Base-by-base conservation (phyloP, 2,113 vertebrate genomes). In the Clarias batrachus region DNA sequence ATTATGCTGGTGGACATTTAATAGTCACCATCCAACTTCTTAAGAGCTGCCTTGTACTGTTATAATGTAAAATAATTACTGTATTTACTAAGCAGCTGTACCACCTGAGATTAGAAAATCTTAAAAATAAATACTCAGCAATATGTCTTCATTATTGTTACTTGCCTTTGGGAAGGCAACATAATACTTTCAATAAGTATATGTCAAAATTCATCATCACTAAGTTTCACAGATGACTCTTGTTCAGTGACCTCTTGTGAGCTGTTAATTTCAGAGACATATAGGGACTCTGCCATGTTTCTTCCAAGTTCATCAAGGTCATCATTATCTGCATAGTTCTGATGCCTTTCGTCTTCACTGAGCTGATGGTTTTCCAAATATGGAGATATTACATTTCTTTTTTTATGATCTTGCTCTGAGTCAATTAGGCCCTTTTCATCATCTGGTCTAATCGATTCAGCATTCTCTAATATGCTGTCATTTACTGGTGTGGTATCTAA, bases 171-270 rank as follows among this genome's bases (percentile, higher is more conserved):
- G 13, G 48, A 76, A 56, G 57, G 41, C 6, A 76, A 65, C 5
- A 54, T 12, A 65, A 74, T 37, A 76, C 48, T 41, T n/a, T 23
- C 1, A 56, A 71, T 14, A 66, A 8, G 60, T 70, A 86, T 56
- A 74, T 37, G 78, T 17, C 83, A 95, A 79, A 95, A 95, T 9
- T 95, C 93, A 77, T 95, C 93, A 78, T 95, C 93, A 73, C 94
- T 94, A 65, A 76, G 41, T 41, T 85, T 88, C 11, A 62, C 74
- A 57, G 2, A 78, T 60, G 83, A 62, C 60, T 80, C 85, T 54
- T 87, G 86, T 68, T 92, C 89, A 21, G 52, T 33, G 54, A 68
- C 11, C 33, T 88, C 89, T 68, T 52, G 21, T 5, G 63, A 68
- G 73, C 85, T 71, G 84, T 37, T 11, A 41, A 76, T 84, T n/a